phyloP scores from a whole-genome alignment of 2,797 vertebrate species.

The Urophycis tenuis region DNA sequence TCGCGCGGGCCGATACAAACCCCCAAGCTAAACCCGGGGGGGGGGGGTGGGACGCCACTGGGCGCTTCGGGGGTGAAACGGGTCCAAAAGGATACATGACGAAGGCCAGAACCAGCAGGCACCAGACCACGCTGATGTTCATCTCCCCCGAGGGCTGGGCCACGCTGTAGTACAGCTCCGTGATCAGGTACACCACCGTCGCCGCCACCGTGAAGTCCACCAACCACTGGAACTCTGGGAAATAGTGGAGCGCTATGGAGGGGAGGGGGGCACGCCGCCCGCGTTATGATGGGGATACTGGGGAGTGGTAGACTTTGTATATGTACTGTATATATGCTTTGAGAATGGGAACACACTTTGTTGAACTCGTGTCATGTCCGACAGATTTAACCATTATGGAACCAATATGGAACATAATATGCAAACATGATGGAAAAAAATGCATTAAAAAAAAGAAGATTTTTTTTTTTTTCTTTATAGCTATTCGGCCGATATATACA shows the following conservation, averaged over 20 bases:
- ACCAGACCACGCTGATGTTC: conserved; percentile 98
- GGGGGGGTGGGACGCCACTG: too few relatives aligned
- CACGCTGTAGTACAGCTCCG: conserved; percentile 87
- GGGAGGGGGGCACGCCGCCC: neutral
- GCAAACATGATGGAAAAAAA: too few relatives aligned
- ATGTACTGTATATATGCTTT: too few relatives aligned
- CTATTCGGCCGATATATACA: neutral
- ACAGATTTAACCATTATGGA: too few relatives aligned
- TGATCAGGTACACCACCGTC: conserved; percentile 90
- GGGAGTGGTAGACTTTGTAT: too few relatives aligned
- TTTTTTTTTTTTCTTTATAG: too few relatives aligned
- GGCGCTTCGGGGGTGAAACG: too few relatives aligned
- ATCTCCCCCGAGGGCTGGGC: conserved; percentile 89
- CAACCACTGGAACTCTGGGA: conserved; percentile 97
- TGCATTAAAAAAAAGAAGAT: neutral
- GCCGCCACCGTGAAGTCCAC: conserved; percentile 96
- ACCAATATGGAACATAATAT: too few relatives aligned
- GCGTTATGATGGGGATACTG: conserved; percentile 9
- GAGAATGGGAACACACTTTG: conserved; percentile 4
- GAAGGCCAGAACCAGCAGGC: conserved; percentile 92
- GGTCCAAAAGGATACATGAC: conserved; percentile 97
- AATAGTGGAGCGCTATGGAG: conserved; percentile 87
- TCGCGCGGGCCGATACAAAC: too few relatives aligned
- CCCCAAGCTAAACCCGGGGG: too few relatives aligned
- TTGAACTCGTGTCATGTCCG: too few relatives aligned